Conservation (phyloP, 2,797 vertebrate genomes). For the Pseudochaenichthys georgianus region DNA sequence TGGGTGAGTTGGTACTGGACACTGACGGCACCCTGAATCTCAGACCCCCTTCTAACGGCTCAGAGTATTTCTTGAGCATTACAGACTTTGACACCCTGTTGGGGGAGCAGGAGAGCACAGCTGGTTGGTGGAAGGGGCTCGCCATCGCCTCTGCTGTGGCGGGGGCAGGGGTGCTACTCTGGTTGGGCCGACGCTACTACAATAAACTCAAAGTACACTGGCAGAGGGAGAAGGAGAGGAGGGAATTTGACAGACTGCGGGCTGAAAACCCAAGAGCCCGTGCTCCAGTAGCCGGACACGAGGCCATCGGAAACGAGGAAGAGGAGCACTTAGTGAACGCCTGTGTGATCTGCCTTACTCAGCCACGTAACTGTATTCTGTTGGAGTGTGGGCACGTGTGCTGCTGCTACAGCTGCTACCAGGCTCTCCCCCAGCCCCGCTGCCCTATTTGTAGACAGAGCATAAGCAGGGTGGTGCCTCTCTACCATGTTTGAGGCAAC, state of each 20-base stretch:
- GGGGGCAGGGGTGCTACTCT: conserved; percentile 76
- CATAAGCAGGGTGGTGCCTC: conserved; percentile 87
- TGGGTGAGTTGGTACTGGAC: conserved; percentile 88
- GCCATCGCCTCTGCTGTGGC: conserved; percentile 73
- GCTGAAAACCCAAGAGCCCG: conserved; percentile 2
- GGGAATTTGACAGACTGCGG: conserved; percentile 70
- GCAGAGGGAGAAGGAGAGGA: conserved; percentile 73
- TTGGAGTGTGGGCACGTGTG: conserved; percentile 91
- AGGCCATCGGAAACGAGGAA: not conserved
- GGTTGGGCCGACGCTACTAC: conserved; percentile 81
- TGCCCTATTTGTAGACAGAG: conserved; percentile 90
- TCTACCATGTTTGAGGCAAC: conserved; percentile 82
- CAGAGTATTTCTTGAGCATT: conserved; percentile 85
- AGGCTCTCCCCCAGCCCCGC: conserved; percentile 79
- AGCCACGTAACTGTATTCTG: conserved; percentile 86
- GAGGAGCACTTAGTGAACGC: conserved; percentile 60
- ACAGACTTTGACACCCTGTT: conserved; percentile 85
- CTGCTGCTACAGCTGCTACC: conserved; percentile 89
- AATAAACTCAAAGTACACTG: conserved; percentile 48
- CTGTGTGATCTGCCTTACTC: conserved; percentile 88
- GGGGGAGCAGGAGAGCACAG: conserved; percentile 74
- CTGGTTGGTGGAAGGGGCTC: conserved; percentile 80
- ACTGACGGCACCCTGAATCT: conserved; percentile 85
- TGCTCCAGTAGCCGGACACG: rapidly evolving
- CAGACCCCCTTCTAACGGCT: conserved; percentile 83